These are phyloP conservation scores for Rotaria sp. DNA, from an alignment of 2,888 invertebrate species.

Conservation along the genomic window DNA sequence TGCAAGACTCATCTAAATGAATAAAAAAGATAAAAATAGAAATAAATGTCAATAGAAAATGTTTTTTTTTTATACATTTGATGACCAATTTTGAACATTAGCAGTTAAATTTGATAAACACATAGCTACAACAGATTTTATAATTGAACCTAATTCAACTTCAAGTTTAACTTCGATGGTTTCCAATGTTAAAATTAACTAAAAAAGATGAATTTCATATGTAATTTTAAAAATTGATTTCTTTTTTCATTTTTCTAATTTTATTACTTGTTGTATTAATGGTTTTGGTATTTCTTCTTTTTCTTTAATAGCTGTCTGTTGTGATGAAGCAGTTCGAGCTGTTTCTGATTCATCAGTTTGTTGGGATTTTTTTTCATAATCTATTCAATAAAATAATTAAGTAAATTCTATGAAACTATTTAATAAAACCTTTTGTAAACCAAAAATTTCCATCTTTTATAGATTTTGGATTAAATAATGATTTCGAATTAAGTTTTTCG, in stretches of 20 bases:
- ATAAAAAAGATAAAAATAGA: not conserved
- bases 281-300: not conserved
- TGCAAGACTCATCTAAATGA: constrained; percentile 35
- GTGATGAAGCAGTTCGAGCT: not conserved
- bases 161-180: not conserved
- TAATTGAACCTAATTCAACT: not conserved
- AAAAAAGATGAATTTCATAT: constrained; percentile 43
- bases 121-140: too few species aligned
- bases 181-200: not conserved
- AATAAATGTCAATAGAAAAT: too few species aligned
- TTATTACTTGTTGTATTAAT: too few species aligned
- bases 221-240: too few species aligned
- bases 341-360: constrained; percentile 55
- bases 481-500: constrained; percentile 61
- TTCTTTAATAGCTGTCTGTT: constrained; percentile 7
- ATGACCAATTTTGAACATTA: too few species aligned
- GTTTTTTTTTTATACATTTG: too few species aligned
- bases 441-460: constrained; percentile 68
- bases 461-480: constrained; percentile 67
- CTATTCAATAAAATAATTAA: too few species aligned
- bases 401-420: not conserved
- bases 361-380: constrained; percentile 56
- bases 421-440: constrained; percentile 57
- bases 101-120: too few species aligned
- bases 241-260: not conserved